phyloP scores from a whole-genome alignment of 2,888 invertebrate species.

The Apomyelois bistriatella region DNA sequence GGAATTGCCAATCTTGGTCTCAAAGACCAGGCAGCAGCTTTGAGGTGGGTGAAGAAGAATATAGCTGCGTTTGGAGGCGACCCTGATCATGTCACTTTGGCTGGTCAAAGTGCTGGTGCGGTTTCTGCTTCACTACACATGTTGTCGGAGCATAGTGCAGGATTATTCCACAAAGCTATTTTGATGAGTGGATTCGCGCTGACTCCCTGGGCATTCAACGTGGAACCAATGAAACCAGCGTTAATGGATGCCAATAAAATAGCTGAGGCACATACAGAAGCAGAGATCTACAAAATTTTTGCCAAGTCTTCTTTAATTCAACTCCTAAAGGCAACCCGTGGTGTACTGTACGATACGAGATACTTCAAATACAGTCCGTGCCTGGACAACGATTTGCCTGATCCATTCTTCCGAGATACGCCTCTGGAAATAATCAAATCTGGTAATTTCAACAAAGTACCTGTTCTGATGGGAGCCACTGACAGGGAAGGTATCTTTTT shows the following conservation, averaged over 20 bases:
- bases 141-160: conserved; percentile 49
- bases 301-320: conserved; percentile 38
- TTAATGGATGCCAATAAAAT: conserved; percentile 55
- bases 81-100: conserved; percentile 64
- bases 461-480: conserved; percentile 55
- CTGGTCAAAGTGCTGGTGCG: conserved; percentile 68
- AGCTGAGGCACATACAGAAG: conserved; percentile 29
- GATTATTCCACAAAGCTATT: conserved; percentile 64
- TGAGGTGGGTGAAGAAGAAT: conserved; percentile 62
- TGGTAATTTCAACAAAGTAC: conserved; percentile 57
- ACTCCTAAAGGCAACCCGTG: conserved; percentile 43
- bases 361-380: conserved; percentile 67
- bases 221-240: conserved; percentile 42
- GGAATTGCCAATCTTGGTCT: conserved; percentile 62
- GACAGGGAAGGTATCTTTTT: conserved; percentile 60
- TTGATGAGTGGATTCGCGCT: conserved; percentile 59
- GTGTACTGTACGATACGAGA: conserved; percentile 49
- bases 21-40: conserved; percentile 64
- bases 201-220: conserved; percentile 62
- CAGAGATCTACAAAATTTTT: conserved; percentile 45
- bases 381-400: conserved; percentile 45
- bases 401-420: conserved; percentile 58
- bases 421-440: conserved; percentile 57
- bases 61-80: conserved; percentile 67
- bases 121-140: conserved; percentile 60